phyloP scores from a whole-genome alignment of 1,140 invertebrate species.

The Tetragonula clypearis region DNA sequence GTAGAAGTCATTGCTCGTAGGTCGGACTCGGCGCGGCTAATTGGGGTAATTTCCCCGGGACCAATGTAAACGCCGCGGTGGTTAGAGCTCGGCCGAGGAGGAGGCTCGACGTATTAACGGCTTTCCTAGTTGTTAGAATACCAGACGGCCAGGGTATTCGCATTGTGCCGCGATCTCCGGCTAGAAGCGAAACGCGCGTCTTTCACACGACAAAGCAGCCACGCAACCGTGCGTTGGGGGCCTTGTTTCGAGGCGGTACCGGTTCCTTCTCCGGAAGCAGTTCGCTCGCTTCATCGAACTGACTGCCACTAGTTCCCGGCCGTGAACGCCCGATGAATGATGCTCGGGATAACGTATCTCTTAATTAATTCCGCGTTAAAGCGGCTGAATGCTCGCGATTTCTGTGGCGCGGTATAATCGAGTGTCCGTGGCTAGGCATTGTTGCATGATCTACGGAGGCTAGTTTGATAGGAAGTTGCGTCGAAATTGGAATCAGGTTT shows the following conservation, averaged over 20 bases:
- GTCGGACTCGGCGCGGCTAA: conserved; percentile 59
- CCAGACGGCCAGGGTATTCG: conserved; percentile 35
- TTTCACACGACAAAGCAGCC: conserved; percentile 49
- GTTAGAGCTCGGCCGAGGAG: conserved; percentile 47
- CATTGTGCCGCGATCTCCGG: conserved; percentile 37
- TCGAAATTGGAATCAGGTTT: conserved; percentile 16
- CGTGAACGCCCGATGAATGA: neutral
- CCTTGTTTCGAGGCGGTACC: conserved; percentile 34
- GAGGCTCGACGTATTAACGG: conserved; percentile 65
- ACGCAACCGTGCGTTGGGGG: conserved; percentile 30
- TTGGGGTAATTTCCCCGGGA: conserved; percentile 71
- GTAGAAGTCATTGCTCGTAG: conserved; percentile 22
- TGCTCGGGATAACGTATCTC: conserved; percentile 45
- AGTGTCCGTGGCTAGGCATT: neutral
- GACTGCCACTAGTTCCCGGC: conserved; percentile 10
- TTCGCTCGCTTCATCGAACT: neutral
- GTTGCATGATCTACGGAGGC: conserved; percentile 6
- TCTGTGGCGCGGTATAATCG: conserved; percentile 3
- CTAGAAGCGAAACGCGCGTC: conserved; percentile 31
- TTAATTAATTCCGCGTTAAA: conserved; percentile 50
- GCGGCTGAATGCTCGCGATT: conserved; percentile 24
- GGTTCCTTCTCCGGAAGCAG: conserved; percentile 21
- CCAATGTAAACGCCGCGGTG: conserved; percentile 70
- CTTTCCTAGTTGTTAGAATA: conserved; percentile 9
- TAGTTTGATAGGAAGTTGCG: neutral